A percentile compares a stretch with the other conserved stretches of the same genome.
phyloP scores from a whole-genome alignment of 2,797 vertebrate species.

The Cyclopterus lumpus region DNA sequence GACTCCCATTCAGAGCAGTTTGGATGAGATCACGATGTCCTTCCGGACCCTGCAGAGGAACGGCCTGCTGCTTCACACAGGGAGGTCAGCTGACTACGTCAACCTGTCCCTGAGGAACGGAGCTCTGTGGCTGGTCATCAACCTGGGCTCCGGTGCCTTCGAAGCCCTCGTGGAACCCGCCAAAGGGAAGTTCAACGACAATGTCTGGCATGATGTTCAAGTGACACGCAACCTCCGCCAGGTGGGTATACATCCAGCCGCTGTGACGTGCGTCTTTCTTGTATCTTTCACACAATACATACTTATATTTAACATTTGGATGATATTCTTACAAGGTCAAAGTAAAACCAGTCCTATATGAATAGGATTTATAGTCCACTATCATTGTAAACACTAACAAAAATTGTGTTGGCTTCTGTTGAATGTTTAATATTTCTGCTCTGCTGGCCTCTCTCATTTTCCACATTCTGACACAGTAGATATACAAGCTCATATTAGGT shows the following conservation, averaged over 20 bases:
- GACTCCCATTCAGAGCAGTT: conserved; percentile 96
- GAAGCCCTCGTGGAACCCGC: conserved; percentile 95
- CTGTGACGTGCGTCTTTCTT: neutral
- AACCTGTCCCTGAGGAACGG: conserved; percentile 95
- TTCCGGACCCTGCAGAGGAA: conserved; percentile 95
- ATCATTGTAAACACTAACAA: conserved; percentile 22
- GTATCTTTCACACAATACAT: neutral
- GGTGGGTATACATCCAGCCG: conserved; percentile 77
- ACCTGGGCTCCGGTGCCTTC: conserved; percentile 95
- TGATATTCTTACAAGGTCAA: neutral
- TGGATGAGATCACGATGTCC: conserved; percentile 95
- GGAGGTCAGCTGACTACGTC: conserved; percentile 94
- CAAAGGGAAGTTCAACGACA: conserved; percentile 94
- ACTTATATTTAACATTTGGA: neutral
- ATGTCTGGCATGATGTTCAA: conserved; percentile 92
- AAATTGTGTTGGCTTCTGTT: conserved; percentile 27
- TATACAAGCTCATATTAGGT: conserved; percentile 51
- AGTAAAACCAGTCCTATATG: neutral
- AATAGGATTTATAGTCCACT: conserved; percentile 2
- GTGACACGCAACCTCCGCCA: conserved; percentile 97
- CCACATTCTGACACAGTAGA: conserved; percentile 13
- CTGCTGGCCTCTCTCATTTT: conserved; percentile 36
- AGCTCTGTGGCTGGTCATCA: conserved; percentile 96
- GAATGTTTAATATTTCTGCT: conserved; percentile 43
- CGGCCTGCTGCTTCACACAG: conserved; percentile 95